Evolutionary conservation across 2,113 vertebrate genomes (phyloP), one percentile per base, ranked within the genome.

Genomic region (Percopsis transmontana): DNA sequence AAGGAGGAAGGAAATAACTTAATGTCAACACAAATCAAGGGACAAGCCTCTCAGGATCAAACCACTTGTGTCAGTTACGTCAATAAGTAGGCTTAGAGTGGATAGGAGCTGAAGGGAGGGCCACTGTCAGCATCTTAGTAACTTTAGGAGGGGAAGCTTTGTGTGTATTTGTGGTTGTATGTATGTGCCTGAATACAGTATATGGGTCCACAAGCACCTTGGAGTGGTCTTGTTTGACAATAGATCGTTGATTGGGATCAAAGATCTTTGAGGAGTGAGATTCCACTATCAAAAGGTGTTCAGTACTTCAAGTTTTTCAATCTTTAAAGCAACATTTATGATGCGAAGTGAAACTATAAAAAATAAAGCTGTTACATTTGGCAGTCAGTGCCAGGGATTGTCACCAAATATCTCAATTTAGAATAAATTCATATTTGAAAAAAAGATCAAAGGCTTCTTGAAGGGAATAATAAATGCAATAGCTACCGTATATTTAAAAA

Each of bases 1-100:
- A 0, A 41, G 38, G 11, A 39, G 14, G 10, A 66, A 19, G 38
- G 18, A 24, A 57, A 80, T 10, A 41, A 65, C 65, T 66, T 39
- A 15, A 62, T 50, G 58, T 72, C 51, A 60, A 72, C 51, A 72
- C 50, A 76, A 73, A 70, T 72, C 40, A 66, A 52, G 7, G 20
- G 40, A 59, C 76, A 81, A 69, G 24, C 42, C 24, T 66, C 23
- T 8, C 4, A 16, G 68, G 58, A 72, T 71, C 57, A 67, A 58
- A 64, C 20, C 27, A 42, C 53, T 15, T n/a, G 71, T 6, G 13
- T 38, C 24, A 24, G 14, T 23, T 33, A n/a, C 54, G 66, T 75
- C 74, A 85, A 20, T 67, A 64, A 65, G 23, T 47, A 38, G 2
- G 58, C 39, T 72, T 58, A 63, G 55, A 41, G 18, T 7, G 58